Base-by-base conservation (phyloP, 2,113 vertebrate genomes). In the Montifringilla adamsi region DNA sequence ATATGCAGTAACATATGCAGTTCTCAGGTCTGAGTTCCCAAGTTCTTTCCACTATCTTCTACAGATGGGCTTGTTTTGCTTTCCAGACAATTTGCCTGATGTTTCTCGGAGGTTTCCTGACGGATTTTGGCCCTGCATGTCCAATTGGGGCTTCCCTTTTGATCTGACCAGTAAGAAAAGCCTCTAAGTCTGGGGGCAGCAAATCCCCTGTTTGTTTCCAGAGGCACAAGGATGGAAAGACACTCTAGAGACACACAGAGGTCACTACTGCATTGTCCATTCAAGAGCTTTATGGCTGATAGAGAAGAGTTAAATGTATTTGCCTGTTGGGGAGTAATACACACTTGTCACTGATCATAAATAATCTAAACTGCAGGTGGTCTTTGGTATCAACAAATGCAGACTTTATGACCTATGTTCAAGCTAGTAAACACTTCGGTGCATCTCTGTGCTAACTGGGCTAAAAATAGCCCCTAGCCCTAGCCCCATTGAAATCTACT, bases 301-400 rank as follows among this genome's bases (percentile, higher is more conserved):
- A 50, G 73, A 77, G 80, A 90, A 89, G 95, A 62, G 95, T 96
- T 97, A 96, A 95, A 77, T 78, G 60, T 80, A 84, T 94, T 91
- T 90, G 88, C 74, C 52, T 83, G 28, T 64, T 96, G 83, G 62
- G 60, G 49, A 24, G 84, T 64, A 95, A 77, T 86, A 95, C 87
- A 52, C 93, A 95, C 92, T 94, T 96, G 95, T 92, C 92, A 72
- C 56, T 91, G 92, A 81, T 89, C 87, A 90, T 96, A 96, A 96
- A 96, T 97, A 94, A 94, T 87, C 64, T 84, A 93, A 92, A 95
- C 88, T 97, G 93, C 96, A 97, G 93, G 93, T 97, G 96, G 95
- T 96, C 95, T 94, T 90, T 78, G 80, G 83, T 92, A 93, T 64
- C 6, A n/a, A 89, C 96, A 94, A 96, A 96, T 58, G 49, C 94